Base-by-base conservation (phyloP, 2,888 invertebrate genomes). In the Pseudanteris insignis region DNA sequence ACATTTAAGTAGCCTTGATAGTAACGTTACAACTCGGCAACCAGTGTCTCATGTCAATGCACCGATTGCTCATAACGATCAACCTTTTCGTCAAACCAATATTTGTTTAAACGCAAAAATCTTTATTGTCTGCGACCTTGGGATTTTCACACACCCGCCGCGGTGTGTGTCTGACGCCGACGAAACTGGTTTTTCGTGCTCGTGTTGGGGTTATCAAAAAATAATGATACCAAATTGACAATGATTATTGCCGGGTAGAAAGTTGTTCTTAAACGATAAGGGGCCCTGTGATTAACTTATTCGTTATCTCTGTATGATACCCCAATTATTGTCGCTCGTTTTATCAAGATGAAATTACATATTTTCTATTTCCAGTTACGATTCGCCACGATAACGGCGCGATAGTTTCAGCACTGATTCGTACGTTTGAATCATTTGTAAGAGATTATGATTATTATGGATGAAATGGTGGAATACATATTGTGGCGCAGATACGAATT, bases 1-100 rank as follows among this genome's bases (percentile, higher is more conserved):
- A n/a, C 59, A 43, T 60, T 53, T 41, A 43, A 48, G 53, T 37
- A 60, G 36, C 24, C 12, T 25, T 28, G 37, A 60, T 60, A 48
- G 47, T 47, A 60, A 43, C 43, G 28, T 60, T 47, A 37, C 10
- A 38, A 14, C 14, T 9, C 10, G 38, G 44, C 46, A 58, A 51
- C 46, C 41, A 34, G 18, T 40, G 30, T 1, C n/a, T n/a, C 1
- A 10, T 28, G n/a, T 28, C 21, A 21, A 21, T 15, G 4, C 30
- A 2, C 4, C 1, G 15, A n/a, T 40, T 15, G 5, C 7, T 29
- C 11, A 11, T 18, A 5, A 40, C 1, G n/a, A 10, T 28, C 25
- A 14, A 37, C 10, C 13, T 37, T 37, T n/a, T n/a, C n/a, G n/a
- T n/a, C n/a, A n/a, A n/a, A n/a, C n/a, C n/a, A n/a, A n/a, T n/a